These are phyloP conservation scores for Sminthurides aquaticus DNA, from an alignment of 2,888 invertebrate species.

Conservation along the genomic window DNA sequence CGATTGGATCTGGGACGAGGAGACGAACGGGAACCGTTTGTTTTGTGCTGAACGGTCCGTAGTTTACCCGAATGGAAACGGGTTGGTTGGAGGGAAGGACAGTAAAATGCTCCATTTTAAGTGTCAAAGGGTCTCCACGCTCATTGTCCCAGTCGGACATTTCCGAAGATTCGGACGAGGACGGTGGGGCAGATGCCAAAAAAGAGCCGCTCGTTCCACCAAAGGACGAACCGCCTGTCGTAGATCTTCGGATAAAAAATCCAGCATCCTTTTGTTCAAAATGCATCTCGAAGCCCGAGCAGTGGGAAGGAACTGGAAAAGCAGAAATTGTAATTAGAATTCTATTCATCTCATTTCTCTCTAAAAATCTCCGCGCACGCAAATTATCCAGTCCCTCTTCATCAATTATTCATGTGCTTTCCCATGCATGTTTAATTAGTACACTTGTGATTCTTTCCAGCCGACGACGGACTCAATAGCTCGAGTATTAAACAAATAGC, in stretches of 20 bases:
- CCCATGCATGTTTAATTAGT: too few species aligned
- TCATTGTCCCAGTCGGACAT: conserved; percentile 25
- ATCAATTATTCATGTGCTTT: too few species aligned
- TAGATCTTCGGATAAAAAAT: conserved; percentile 59
- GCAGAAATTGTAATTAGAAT: conserved; percentile 9
- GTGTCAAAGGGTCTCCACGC: conserved; percentile 29
- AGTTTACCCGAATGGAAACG: conserved; percentile 81
- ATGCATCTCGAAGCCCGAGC: conserved; percentile 63
- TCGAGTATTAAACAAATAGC: too few species aligned
- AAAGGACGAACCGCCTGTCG: conserved; percentile 18
- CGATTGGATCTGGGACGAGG: conserved; percentile 72
- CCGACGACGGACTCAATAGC: too few species aligned
- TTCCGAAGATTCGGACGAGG: conserved; percentile 27
- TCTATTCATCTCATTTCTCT: not conserved
- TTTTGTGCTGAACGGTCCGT: conserved; percentile 90
- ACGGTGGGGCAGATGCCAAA: conserved; percentile 48
- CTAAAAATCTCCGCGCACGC: too few species aligned
- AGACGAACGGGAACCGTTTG: conserved; percentile 86
- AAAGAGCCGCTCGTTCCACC: conserved; percentile 48
- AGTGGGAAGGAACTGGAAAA: not conserved
- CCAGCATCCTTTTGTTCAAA: conserved; percentile 87
- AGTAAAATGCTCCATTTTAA: conserved; percentile 80
- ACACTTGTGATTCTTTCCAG: too few species aligned
- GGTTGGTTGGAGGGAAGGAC: conserved; percentile 85
- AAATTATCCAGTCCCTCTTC: too few species aligned